phyloP scores from a whole-genome alignment of 2,888 invertebrate species.

The Leucoptera coffeella region DNA sequence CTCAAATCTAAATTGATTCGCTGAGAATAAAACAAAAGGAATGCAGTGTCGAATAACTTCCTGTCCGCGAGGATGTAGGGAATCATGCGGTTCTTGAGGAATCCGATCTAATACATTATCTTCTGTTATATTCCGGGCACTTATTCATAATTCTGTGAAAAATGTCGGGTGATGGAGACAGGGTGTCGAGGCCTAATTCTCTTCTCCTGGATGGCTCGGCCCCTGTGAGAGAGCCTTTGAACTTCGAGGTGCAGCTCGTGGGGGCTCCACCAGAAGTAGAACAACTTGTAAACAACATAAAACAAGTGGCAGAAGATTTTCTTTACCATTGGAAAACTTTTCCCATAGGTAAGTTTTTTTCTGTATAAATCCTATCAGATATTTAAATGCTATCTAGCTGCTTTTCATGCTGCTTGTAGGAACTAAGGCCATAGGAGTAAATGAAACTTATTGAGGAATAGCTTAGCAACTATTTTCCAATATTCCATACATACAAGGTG shows the following conservation, averaged over 20 bases:
- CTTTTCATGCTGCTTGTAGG: too few relatives aligned
- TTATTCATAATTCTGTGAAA: too few relatives aligned
- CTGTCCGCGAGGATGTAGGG: slow-evolving; percentile 22
- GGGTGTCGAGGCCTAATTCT: slow-evolving; percentile 36
- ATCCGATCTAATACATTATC: too few relatives aligned
- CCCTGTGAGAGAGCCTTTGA: slow-evolving; percentile 77
- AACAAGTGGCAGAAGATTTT: slow-evolving; percentile 87
- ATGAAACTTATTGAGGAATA: too few relatives aligned
- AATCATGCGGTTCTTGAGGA: slow-evolving; percentile 25
- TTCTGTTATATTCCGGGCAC: too few relatives aligned
- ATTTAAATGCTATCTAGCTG: too few relatives aligned
- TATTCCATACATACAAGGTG: too few relatives aligned
- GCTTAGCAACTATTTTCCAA: too few relatives aligned
- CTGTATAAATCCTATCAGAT: too few relatives aligned
- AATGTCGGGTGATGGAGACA: slow-evolving; percentile 33
- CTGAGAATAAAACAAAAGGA: slow-evolving; percentile 37
- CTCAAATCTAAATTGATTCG: slow-evolving; percentile 17
- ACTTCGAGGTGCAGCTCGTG: slow-evolving; percentile 76
- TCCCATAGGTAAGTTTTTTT: slow-evolving; percentile 76
- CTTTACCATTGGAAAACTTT: slow-evolving; percentile 94
- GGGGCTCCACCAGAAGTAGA: slow-evolving; percentile 83
- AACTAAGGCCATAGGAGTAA: too few relatives aligned
- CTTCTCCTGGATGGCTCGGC: slow-evolving; percentile 52
- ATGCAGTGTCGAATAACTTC: slow-evolving; percentile 28
- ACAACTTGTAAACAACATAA: slow-evolving; percentile 82